Conservation (phyloP, 2,113 vertebrate species). For the Cromileptes altivelis region DNA sequence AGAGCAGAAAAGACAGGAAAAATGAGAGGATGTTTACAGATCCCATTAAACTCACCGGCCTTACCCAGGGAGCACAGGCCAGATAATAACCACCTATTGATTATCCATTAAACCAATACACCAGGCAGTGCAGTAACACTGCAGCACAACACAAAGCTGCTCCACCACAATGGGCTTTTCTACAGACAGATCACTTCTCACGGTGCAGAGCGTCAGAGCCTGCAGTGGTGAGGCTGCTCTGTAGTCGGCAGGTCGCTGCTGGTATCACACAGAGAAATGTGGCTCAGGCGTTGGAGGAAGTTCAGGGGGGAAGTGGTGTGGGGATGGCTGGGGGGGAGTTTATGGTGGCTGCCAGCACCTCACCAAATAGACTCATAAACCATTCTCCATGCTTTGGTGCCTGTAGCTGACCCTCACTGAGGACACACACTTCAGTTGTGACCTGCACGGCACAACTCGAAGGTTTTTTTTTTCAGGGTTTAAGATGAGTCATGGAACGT, state of each 20-base stretch:
- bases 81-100: conserved; percentile 84
- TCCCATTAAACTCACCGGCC: conserved; percentile 71
- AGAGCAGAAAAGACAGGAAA: conserved; percentile 71
- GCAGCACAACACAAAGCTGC: conserved; percentile 51
- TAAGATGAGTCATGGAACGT: not conserved
- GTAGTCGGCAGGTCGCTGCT: conserved; percentile 1
- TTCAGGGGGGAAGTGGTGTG: conserved; percentile 5
- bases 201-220: conserved; percentile 6
- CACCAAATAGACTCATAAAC: conserved; percentile 59
- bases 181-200: conserved; percentile 58
- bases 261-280: conserved; percentile 43
- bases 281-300: conserved; percentile 42
- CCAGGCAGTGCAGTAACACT: conserved; percentile 55
- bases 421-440: conserved; percentile 41
- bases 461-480: not conserved
- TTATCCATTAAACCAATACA: conserved; percentile 80
- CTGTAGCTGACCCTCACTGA: conserved; percentile 43
- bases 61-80: conserved; percentile 66
- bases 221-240: conserved; percentile 32
- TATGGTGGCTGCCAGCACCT: conserved; percentile 18
- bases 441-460: not conserved
- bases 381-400: conserved; percentile 44
- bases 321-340: not conserved
- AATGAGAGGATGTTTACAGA: conserved; percentile 82
- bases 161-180: conserved; percentile 49